A percentile compares a stretch with the other conserved stretches of the same genome.
These are phyloP conservation scores for Drosophila obscura DNA, from an alignment of 1,140 invertebrate genomes.

Conservation along the genomic window DNA sequence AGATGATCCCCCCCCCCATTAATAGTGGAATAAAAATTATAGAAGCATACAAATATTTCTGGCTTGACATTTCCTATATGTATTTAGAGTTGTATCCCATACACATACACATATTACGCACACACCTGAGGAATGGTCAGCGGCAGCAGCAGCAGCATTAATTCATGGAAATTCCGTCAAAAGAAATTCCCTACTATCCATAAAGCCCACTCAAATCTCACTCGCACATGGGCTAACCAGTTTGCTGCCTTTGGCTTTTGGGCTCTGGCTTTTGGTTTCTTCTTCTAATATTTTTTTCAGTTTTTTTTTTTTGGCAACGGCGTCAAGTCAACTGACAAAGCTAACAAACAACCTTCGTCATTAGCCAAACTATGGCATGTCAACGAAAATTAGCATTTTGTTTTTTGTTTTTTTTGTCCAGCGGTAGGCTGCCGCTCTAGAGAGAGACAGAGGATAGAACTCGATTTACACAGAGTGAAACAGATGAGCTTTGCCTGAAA, in stretches of 20 bases:
- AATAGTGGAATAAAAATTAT: neutral
- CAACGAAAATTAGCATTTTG: constrained; percentile 78
- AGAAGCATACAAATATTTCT: constrained; percentile 26
- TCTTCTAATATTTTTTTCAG: constrained; percentile 17
- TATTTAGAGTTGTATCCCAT: constrained; percentile 19
- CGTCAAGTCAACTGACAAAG: constrained; percentile 75
- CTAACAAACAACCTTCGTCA: constrained; percentile 80
- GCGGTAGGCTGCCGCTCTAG: constrained; percentile 40
- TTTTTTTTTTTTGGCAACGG: constrained; percentile 52
- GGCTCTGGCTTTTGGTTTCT: constrained; percentile 16
- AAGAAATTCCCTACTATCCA: constrained; percentile 65
- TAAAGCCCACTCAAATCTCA: constrained; percentile 22
- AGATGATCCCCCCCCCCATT: constrained; percentile 18
- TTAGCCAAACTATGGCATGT: constrained; percentile 82
- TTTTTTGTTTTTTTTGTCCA: constrained; percentile 14
- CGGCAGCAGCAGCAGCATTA: constrained; percentile 62
- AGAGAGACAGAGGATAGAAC: constrained; percentile 6
- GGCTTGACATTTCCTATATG: too few species aligned
- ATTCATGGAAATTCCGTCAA: constrained; percentile 80
- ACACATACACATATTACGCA: constrained; percentile 49
- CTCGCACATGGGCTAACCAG: constrained; percentile 57
- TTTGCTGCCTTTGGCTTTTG: constrained; percentile 17
- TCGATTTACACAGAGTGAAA: constrained; percentile 47
- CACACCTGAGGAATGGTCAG: constrained; percentile 58
- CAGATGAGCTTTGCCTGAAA: constrained; percentile 17